Percentiles rank a stretch among this genome's conserved stretches.
Conservation (phyloP, 2,113 vertebrate species). For the Sinocyclocheilus anophthalmus region DNA sequence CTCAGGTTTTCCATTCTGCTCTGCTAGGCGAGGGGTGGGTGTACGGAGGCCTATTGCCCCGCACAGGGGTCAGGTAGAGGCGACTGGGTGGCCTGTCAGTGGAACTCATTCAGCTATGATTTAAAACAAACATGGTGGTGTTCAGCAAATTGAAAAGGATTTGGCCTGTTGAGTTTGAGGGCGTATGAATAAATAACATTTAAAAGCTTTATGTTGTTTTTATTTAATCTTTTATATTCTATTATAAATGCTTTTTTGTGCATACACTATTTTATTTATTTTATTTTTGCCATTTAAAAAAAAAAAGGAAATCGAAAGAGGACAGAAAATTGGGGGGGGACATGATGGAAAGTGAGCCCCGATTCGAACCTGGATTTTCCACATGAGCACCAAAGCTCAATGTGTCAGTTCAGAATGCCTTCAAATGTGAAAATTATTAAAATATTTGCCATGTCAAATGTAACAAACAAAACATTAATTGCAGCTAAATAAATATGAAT, state of each 20-base stretch:
- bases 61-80: slow-evolving; percentile 55
- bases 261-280: too few species aligned
- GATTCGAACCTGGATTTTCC: background rate
- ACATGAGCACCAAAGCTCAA: background rate
- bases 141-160: slow-evolving; percentile 42
- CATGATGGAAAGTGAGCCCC: background rate
- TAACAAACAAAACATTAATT: background rate
- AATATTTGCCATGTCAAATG: background rate
- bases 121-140: slow-evolving; percentile 62
- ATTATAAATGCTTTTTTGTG: background rate
- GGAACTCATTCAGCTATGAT: slow-evolving; percentile 60
- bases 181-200: background rate
- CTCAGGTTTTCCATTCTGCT: slow-evolving; percentile 50
- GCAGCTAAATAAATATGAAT: background rate
- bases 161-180: slow-evolving; percentile 38
- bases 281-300: background rate
- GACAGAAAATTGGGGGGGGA: background rate
- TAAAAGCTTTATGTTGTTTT: background rate
- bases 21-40: slow-evolving; percentile 32
- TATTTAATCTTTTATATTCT: background rate
- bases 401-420: background rate
- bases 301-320: background rate
- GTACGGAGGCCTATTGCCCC: slow-evolving; percentile 59
- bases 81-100: slow-evolving; percentile 54
- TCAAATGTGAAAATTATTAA: too few species aligned